These are phyloP conservation scores for Phanerotoma sp. DNA, from an alignment of 2,888 invertebrate species.

Conservation along the genomic window DNA sequence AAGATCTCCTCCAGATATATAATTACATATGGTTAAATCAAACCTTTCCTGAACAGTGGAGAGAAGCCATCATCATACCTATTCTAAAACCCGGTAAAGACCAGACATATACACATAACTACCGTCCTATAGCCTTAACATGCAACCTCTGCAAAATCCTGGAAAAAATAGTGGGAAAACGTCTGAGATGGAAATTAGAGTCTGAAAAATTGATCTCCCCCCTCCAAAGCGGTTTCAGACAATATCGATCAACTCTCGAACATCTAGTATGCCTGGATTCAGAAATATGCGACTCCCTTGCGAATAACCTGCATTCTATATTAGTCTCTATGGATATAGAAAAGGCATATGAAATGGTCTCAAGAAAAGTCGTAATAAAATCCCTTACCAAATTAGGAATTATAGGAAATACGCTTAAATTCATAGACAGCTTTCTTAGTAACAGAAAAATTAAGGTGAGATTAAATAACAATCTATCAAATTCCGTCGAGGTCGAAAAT, in stretches of 20 bases:
- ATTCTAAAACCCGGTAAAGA: conserved; percentile 13
- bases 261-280: conserved; percentile 1
- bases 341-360: not conserved
- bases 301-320: not conserved
- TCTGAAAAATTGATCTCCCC: not conserved
- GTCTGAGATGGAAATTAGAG: conserved; percentile 8
- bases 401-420: not conserved
- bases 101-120: conserved; percentile 2
- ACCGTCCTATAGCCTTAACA: conserved; percentile 13
- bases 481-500: not conserved
- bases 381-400: not conserved
- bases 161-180: conserved; percentile 10
- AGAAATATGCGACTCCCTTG: conserved; percentile 20
- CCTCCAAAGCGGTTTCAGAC: conserved; percentile 7
- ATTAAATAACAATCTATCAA: not conserved
- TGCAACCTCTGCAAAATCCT: conserved; percentile 13
- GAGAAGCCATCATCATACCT: conserved; percentile 6
- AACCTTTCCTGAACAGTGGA: conserved; percentile 3
- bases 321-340: not conserved
- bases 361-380: not conserved
- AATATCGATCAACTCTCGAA: conserved; percentile 6
- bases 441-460: not conserved
- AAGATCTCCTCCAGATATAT: conserved; percentile 13
- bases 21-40: conserved; percentile 1
- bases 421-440: not conserved